Evolutionary conservation across 2,888 invertebrate genomes (phyloP), one percentile per base, ranked within the genome.

Genomic region (Drosophila nr. perissopoda): DNA sequence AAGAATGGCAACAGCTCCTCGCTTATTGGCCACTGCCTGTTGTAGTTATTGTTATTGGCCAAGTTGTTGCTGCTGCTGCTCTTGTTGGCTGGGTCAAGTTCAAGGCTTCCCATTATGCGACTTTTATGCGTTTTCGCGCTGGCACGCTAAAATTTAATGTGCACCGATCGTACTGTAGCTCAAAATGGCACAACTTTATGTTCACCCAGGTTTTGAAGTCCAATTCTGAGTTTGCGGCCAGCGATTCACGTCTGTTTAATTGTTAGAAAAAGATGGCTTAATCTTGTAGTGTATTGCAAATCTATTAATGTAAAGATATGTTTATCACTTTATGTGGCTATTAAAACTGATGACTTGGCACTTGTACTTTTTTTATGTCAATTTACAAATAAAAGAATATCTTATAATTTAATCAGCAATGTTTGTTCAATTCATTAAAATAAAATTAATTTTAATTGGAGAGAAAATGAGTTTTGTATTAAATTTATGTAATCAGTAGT

Each of bases 101-200:
- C 87, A 87, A 87, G 87, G 87, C 87, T 87, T 87, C 85, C 76
- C 87, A 82, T 79, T 89, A 84, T 74, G 76, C 74, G 70, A 83
- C 70, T 83, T 87, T 85, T 85, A 88, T 88, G 87, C 79, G 85
- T 86, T 87, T 72, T 65, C 69, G 73, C 78, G 49, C 53, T 69
- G 71, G 40, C 63, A 69, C 69, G 60, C 56, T 66, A 61, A 69
- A 69, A 66, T 71, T 69, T 73, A 71, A 73, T 80, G 74, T 80
- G 69, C 68, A 48, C 67, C 62, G 62, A 72, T 72, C 63, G 67
- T 51, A 71, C 33, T 59, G 36, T 42, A 53, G 56, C 71, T 61
- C 51, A 70, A 78, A 72, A 63, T 76, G 76, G 76, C 82, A 82
- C 80, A 82, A 72, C 53, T 54, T 67, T 54, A 62, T 66, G 62